Evolutionary conservation across 2,888 invertebrate species (phyloP).

Genomic region (Pammene aurita): DNA sequence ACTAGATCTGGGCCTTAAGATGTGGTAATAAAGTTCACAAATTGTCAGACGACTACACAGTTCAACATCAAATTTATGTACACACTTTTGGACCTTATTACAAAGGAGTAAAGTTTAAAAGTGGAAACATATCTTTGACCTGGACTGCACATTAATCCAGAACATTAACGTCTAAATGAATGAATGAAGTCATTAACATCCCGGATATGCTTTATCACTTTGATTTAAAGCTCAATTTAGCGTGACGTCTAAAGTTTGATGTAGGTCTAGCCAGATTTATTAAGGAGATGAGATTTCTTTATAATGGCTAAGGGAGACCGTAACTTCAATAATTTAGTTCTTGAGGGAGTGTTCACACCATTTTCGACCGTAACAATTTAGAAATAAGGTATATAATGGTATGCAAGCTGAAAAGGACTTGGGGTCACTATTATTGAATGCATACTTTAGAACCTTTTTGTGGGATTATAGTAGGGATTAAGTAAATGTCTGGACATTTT

Average conservation of each 20-base stretch:
- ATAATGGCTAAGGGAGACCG: slow-evolving; percentile 14
- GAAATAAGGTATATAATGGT: neutral
- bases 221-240: slow-evolving; percentile 31
- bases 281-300: slow-evolving; percentile 27
- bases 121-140: neutral
- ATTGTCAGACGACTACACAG: no score
- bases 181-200: slow-evolving; percentile 28
- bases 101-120: neutral
- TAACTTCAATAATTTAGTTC: slow-evolving; percentile 6
- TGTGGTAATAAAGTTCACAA: no score
- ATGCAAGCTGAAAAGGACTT: neutral
- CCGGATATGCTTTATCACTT: slow-evolving; percentile 3
- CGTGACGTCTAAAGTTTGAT: slow-evolving; percentile 5
- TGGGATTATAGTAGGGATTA: slow-evolving; percentile 23
- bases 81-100: no score
- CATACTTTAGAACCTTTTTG: slow-evolving; percentile 15
- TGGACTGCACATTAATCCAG: slow-evolving; percentile 15
- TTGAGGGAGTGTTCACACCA: neutral
- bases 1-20: no score
- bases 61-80: no score
- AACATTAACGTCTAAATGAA: slow-evolving; percentile 31
- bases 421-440: neutral
- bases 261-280: slow-evolving; percentile 29
- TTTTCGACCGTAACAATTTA: neutral
- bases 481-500: slow-evolving; percentile 20